Percentiles rank a stretch among this genome's conserved stretches.
Conservation (phyloP, 2,888 invertebrate genomes). For the Acanthosepion lycidas region DNA sequence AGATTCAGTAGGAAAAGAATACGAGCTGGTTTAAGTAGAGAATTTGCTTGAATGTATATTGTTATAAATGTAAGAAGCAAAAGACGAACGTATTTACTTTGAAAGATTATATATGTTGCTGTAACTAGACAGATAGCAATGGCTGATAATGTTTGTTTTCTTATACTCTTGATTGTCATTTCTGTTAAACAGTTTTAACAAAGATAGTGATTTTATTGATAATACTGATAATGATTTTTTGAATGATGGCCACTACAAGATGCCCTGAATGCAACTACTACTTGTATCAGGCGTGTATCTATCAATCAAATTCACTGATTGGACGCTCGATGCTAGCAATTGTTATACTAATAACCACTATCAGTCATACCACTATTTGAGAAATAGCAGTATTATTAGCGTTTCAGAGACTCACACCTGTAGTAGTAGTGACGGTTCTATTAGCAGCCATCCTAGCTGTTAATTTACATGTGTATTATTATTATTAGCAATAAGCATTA, state of each 20-base stretch:
- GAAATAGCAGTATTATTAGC: background rate
- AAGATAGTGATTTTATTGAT: background rate
- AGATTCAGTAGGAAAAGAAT: background rate
- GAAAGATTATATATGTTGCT: too few relatives aligned
- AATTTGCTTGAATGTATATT: background rate
- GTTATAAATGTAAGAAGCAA: too few relatives aligned
- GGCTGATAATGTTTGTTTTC: too few relatives aligned
- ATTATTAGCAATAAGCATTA: too few relatives aligned
- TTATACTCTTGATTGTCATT: too few relatives aligned
- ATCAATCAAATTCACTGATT: slow-evolving; percentile 33
- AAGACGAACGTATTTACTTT: too few relatives aligned
- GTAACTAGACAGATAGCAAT: too few relatives aligned
- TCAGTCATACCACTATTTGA: background rate
- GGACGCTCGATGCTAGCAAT: background rate
- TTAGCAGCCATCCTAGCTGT: background rate
- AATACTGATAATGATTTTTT: background rate
- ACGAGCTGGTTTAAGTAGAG: background rate
- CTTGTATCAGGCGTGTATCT: background rate
- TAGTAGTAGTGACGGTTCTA: background rate
- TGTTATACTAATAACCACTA: background rate
- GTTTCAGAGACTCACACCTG: background rate
- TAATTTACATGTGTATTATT: background rate
- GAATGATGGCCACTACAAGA: background rate
- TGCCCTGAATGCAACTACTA: background rate
- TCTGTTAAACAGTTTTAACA: too few relatives aligned